phyloP scores from a whole-genome alignment of 2,797 vertebrate genomes.

The Florisuga fusca region DNA sequence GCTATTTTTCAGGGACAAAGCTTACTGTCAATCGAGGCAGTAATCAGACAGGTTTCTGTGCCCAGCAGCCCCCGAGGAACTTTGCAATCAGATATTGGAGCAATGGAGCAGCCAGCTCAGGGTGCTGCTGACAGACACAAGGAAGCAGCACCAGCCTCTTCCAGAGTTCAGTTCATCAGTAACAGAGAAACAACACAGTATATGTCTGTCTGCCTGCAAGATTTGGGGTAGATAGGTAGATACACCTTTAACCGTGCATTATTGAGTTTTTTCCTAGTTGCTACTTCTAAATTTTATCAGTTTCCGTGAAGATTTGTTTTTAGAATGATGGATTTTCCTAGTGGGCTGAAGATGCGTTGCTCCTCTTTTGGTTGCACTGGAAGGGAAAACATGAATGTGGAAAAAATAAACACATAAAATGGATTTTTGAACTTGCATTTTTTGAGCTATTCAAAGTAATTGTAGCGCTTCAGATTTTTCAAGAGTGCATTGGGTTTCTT shows the following conservation, averaged over 20 bases:
- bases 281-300: not conserved
- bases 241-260: not conserved
- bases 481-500: constrained; percentile 63
- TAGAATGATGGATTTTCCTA: not conserved
- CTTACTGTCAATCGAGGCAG: not conserved
- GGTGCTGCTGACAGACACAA: not conserved
- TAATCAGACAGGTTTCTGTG: not conserved
- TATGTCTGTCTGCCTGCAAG: not conserved
- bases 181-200: not conserved
- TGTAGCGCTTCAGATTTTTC: constrained; percentile 44
- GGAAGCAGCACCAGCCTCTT: not conserved
- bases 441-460: constrained; percentile 38
- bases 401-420: not conserved
- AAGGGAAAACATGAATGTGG: not conserved
- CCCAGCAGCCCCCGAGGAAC: not conserved
- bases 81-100: not conserved
- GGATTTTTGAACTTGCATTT: constrained; percentile 31
- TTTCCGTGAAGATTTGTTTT: not conserved
- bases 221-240: not conserved
- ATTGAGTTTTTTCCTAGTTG: not conserved
- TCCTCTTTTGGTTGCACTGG: not conserved
- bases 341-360: not conserved
- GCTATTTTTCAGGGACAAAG: not conserved
- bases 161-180: not conserved
- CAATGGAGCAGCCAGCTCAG: rapidly evolving